Evolutionary conservation across 2,113 vertebrate species (phyloP), one percentile per base, ranked within the genome.

Genomic region (Rhagologus leucostigma): DNA sequence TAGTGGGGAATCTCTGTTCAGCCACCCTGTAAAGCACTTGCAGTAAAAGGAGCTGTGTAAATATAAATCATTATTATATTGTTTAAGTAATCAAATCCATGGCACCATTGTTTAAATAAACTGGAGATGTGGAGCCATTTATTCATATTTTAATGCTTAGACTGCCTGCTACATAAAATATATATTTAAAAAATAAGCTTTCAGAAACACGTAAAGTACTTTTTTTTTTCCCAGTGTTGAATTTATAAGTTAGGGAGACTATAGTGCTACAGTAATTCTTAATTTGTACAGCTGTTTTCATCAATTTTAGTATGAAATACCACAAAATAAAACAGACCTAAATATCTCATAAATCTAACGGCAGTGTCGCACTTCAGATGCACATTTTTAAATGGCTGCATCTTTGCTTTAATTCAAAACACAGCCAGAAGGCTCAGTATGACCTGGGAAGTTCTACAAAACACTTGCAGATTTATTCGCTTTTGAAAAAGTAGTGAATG

Each of bases 261-360:
- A 33, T 11, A 64, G 13, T 3, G 3, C 29, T 68, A 82, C 35
- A 89, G 86, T 93, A 95, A 94, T 90, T 96, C 90, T 89, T 93
- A 95, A 95, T 90, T 93, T 76, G 76, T 82, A 81, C 27, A 33
- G 80, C 87, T 91, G 70, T 88, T 93, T 96, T 94, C 65, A 92
- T 96, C 69, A 92, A 13, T 74, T 39, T 46, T 84, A 68, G 21
- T 73, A 71, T 6, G 16, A 92, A 96, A 90, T 75, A 87, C 64
- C 53, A 64, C 85, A 90, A 93, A 93, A 90, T 81, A 94, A 90
- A 95, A 5, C 26, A 83, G 70, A 80, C 7, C 32, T 71, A 87
- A 93, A 84, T 89, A 14, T 90, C 75, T 68, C 76, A 78, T 93
- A 90, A 96, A 90, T 92, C 60, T 84, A 92, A 87, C 23, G 16